A percentile compares a stretch with the other conserved stretches of the same genome.
These are phyloP conservation scores for Hedychridium roseum DNA, from an alignment of 2,888 invertebrate species.

Conservation along the genomic window DNA sequence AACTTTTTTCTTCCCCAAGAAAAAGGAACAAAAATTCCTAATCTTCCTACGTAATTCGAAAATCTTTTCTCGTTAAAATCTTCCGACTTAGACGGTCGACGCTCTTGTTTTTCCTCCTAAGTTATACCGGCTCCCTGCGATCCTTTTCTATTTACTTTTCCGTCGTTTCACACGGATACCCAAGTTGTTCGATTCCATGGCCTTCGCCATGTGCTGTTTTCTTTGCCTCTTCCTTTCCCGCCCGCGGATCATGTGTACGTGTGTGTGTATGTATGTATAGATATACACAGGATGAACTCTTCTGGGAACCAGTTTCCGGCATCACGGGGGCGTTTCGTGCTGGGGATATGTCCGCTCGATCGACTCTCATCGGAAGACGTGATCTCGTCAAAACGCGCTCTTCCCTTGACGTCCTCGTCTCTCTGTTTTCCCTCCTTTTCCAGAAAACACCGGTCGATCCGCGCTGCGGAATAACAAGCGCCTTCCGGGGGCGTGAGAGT, in stretches of 20 bases:
- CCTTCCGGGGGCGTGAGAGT: neutral
- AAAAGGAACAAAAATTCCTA: neutral
- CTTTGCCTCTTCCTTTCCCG: constrained; percentile 1
- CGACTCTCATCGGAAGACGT: neutral
- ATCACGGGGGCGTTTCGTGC: constrained; percentile 24
- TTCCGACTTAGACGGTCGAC: too few relatives aligned
- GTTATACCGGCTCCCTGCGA: too few relatives aligned
- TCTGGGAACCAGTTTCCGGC: constrained; percentile 31
- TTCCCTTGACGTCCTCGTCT: constrained; percentile 8
- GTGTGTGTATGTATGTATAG: too few relatives aligned
- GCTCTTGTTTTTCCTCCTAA: too few relatives aligned
- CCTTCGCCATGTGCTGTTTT: constrained; percentile 5
- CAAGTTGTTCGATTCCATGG: too few relatives aligned
- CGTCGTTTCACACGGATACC: too few relatives aligned
- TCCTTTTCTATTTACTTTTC: constrained; percentile 8
- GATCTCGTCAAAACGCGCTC: constrained; percentile 30
- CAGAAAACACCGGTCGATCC: too few relatives aligned
- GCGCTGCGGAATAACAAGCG: neutral
- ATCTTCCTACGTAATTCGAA: neutral
- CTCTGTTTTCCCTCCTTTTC: constrained; percentile 8
- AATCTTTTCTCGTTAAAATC: too few relatives aligned
- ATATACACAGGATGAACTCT: constrained; percentile 32
- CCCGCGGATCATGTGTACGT: too few relatives aligned
- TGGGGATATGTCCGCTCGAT: neutral
- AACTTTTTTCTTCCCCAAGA: neutral